Percentiles rank a stretch among this genome's conserved stretches.
Evolutionary conservation across 2,113 vertebrate genomes (phyloP).

Genomic region (Hippocampus abdominalis): DNA sequence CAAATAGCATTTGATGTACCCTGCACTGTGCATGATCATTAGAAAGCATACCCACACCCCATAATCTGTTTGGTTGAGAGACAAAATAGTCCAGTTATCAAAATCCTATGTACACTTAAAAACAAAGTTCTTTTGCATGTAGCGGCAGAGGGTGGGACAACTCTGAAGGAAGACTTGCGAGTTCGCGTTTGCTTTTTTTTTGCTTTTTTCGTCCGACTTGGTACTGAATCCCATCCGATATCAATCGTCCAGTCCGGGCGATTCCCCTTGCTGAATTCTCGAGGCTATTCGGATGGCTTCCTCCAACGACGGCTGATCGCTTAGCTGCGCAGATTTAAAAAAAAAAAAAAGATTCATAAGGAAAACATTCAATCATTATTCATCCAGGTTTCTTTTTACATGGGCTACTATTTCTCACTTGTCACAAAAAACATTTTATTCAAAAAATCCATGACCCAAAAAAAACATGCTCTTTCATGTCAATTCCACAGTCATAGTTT

Average conservation of each 20-base stretch:
- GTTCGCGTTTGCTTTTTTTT: conserved; percentile 34
- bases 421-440: no score
- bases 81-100: conserved; percentile 76
- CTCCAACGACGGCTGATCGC: conserved; percentile 94
- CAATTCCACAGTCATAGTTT: no score
- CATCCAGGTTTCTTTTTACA: not conserved
- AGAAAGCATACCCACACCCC: conserved; percentile 40
- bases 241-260: conserved; percentile 93
- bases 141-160: conserved; percentile 7
- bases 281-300: conserved; percentile 99
- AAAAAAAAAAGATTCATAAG: not conserved
- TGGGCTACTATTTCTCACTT: no score
- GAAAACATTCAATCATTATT: not conserved
- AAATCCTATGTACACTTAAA: conserved; percentile 77
- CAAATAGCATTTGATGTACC: conserved; percentile 70
- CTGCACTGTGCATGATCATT: conserved; percentile 57
- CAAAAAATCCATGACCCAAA: no score
- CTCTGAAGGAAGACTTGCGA: conserved; percentile 51
- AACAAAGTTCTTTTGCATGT: conserved; percentile 37
- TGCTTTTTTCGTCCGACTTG: conserved; percentile 32
- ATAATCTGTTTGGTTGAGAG: conserved; percentile 44
- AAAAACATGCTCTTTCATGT: no score
- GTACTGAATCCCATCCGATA: conserved; percentile 10
- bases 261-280: conserved; percentile 97
- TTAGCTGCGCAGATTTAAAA: conserved; percentile 75